A percentile compares a stretch with the other conserved stretches of the same genome.
Conservation (phyloP, 2,797 vertebrate genomes). For the Eulemur coronatus region DNA sequence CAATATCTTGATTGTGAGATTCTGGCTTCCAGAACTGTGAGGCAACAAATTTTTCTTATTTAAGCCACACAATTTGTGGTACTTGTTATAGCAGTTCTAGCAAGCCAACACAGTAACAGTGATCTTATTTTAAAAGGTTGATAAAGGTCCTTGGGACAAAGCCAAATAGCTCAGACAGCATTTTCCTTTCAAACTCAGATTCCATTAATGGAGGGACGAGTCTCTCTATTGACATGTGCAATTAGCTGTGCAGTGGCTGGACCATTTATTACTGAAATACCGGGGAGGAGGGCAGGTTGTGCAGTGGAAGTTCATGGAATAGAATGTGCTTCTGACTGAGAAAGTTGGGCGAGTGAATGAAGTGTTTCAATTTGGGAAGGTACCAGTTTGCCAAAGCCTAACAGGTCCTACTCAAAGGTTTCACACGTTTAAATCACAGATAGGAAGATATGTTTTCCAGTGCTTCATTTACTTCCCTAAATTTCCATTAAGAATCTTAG, state of each 20-base stretch:
- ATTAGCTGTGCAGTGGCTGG: neutral
- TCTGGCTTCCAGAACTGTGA: neutral
- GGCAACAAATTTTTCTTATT: neutral
- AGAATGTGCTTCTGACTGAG: neutral
- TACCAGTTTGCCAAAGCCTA: neutral
- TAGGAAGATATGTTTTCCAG: neutral
- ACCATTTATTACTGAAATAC: neutral
- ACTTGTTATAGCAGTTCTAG: neutral
- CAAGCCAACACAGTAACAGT: neutral
- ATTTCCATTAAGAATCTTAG: constrained; percentile 2
- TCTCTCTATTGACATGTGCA: neutral
- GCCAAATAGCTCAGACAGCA: neutral
- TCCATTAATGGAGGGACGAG: neutral
- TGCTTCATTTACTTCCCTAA: neutral
- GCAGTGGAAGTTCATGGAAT: neutral
- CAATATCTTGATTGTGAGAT: neutral
- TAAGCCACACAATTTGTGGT: neutral
- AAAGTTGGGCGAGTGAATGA: neutral
- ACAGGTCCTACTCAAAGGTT: neutral
- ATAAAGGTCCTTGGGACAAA: neutral
- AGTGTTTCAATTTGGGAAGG: neutral
- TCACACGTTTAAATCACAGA: neutral
- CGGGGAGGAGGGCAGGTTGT: neutral
- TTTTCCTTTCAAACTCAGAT: neutral
- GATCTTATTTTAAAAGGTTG: neutral